Percentiles rank a stretch among this genome's conserved stretches.
Evolutionary conservation across 2,797 vertebrate species (phyloP).

Genomic region (Myiotriccus ornatus): DNA sequence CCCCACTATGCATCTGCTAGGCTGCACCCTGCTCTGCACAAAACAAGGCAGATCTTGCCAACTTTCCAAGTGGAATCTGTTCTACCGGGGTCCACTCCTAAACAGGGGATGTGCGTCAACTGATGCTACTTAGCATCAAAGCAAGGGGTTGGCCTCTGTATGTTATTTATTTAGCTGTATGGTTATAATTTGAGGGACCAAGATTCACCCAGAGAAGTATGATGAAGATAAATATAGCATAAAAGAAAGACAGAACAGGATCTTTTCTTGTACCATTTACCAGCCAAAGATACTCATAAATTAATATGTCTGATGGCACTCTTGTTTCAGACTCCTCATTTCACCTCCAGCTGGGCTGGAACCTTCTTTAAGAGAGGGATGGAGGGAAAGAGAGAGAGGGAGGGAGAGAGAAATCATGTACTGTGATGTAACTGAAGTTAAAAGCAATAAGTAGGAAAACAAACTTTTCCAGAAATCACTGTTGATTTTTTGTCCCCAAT

Average conservation of each 20-base stretch:
- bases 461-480: background rate
- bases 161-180: background rate
- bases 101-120: background rate
- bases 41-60: background rate
- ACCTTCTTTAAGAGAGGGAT: background rate
- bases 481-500: background rate
- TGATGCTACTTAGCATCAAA: background rate
- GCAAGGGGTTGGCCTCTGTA: background rate
- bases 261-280: background rate
- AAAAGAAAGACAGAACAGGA: background rate
- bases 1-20: background rate
- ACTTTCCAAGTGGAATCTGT: background rate
- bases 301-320: background rate
- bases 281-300: background rate
- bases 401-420: background rate
- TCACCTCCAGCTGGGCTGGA: background rate
- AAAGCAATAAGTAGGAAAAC: background rate
- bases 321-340: background rate
- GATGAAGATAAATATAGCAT: background rate
- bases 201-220: background rate
- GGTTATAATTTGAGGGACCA: background rate
- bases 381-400: background rate
- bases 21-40: background rate
- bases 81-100: background rate
- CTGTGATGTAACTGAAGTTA: background rate